These are phyloP conservation scores for Alexandromys fortis DNA, from an alignment of 2,113 vertebrate genomes.

Conservation along the genomic window DNA sequence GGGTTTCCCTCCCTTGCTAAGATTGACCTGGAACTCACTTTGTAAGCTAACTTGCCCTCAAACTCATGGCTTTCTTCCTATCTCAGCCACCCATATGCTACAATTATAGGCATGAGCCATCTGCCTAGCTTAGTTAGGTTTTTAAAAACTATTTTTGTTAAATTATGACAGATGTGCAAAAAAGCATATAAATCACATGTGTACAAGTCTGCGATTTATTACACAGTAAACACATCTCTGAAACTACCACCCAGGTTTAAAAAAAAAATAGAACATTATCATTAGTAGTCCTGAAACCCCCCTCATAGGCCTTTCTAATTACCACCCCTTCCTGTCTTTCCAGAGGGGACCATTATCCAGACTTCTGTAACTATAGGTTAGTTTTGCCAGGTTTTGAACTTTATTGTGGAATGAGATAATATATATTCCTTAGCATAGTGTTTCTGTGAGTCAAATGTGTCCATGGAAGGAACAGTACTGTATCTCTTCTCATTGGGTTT, in stretches of 20 bases:
- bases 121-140: neutral
- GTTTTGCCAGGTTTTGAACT: conserved; percentile 21
- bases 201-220: conserved; percentile 14
- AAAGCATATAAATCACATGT: conserved; percentile 21
- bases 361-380: neutral
- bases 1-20: neutral
- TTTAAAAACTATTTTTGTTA: conserved; percentile 12
- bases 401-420: neutral
- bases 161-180: conserved; percentile 29
- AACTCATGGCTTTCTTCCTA: neutral
- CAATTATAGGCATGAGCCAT: neutral
- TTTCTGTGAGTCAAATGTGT: neutral
- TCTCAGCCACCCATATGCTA: neutral
- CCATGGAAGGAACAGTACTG: neutral
- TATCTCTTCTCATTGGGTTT: neutral
- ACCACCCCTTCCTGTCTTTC: neutral
- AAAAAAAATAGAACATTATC: conserved; percentile 16
- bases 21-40: neutral
- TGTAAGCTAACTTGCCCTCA: neutral
- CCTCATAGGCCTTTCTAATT: neutral
- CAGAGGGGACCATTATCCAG: neutral
- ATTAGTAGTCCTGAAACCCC: neutral
- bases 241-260: neutral
- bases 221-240: conserved; percentile 23
- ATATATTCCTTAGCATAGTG: neutral